Evolutionary conservation across 2,888 invertebrate genomes (phyloP), one percentile per base, ranked within the genome.

Genomic region (Mycalesis mineus): DNA sequence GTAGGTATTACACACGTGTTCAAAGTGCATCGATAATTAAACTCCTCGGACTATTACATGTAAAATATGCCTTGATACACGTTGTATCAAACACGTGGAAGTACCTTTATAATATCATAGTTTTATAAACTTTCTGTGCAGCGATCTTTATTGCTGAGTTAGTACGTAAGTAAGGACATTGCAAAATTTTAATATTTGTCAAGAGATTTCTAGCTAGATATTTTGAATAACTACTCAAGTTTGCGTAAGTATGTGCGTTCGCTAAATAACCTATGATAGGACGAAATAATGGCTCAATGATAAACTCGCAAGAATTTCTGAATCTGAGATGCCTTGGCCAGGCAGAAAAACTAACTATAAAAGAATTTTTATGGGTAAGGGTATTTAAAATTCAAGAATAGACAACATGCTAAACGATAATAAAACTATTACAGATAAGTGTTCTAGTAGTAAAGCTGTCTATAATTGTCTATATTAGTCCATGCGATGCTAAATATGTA

Each of bases 321-420:
- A 13, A 39, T 15, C 42, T 31, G 15, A 4, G 47, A 9, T 47
- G 15, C 15, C 31, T 33, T 33, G 31, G 33, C 47, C 15, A 47
- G 31, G 7, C 47, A 47, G 33, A 31, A 11, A 33, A 33, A 47
- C 33, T 47, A 47, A 15, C 31, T 31, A 15, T 7, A 14, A 47
- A 33, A 47, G 31, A 47, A 33, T 47, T 33, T 47, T 33, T 47
- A 47, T 47, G n/a, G 47, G 31, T 47, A 33, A 15, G 47, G 47
- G 47, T 47, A 47, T 33, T 47, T 47, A 33, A 47, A 31, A 47
- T 47, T 47, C 33, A 47, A 47, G 6, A 7, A 13, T 42, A 22
- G 5, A 22, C 2, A 2, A 22, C 22, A 31, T 14, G 14, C 15
- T 14, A 13, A 29, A 45, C 15, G 47, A 47, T 47, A 4, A 33